Evolutionary conservation across 2,113 vertebrate species (phyloP), one percentile per base, ranked within the genome.

Genomic region (Eublepharis macularius): DNA sequence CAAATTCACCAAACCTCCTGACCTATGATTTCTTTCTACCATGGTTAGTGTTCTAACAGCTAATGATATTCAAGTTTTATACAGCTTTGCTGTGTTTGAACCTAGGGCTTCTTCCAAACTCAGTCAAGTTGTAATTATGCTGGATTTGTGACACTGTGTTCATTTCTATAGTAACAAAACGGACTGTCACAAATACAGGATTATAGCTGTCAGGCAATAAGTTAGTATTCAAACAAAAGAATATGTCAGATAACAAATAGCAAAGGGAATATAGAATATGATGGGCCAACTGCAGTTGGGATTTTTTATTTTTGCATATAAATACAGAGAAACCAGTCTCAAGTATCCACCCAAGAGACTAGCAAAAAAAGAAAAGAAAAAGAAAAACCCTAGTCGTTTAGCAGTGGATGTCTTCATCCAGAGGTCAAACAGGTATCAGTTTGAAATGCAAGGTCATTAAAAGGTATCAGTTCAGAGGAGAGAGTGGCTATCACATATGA

Each of bases 121-220:
- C 57, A 32, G 21, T 60, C 47, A 74, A 79, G 36, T 81, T 43
- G 76, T 49, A 72, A 83, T 81, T 83, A 83, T 39, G 29, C 4
- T 81, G 60, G 51, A 76, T 91, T 85, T 81, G 60, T 81, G 68
- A 85, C 43, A 51, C 29, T 63, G 4, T 49, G 32, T 66, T 89
- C 0, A 1, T 80, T 91, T 86, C 84, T 83, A 78, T 0, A 4
- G 43, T 65, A 91, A 81, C 6, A 4, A 81, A 85, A 83, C 60
- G 66, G 49, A 63, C 89, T 80, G 36, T 85, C 84, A 84, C 81
- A 89, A 91, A 87, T 81, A 83, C 16, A 65, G 76, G 66, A 85
- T 83, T 88, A 72, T 75, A 57, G 10, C 60, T 81, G 72, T 81
- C 76, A 83, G 36, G 57, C 76, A 79, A 87, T 88, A 68, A 78